These are phyloP conservation scores for Hermaeophaga mercurialis DNA, from an alignment of 2,888 invertebrate species.

Conservation along the genomic window DNA sequence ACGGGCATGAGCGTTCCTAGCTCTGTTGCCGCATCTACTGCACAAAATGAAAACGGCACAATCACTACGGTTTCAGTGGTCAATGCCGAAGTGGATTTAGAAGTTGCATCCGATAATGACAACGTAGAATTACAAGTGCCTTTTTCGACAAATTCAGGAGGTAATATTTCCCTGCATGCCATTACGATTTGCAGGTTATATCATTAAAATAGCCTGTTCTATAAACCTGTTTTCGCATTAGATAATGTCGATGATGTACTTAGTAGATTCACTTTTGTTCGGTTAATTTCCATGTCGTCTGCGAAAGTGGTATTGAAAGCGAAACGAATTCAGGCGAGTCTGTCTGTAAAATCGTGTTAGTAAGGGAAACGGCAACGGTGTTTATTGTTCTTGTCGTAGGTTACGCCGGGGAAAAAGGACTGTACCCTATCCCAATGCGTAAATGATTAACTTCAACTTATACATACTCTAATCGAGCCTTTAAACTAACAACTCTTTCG, in stretches of 20 bases:
- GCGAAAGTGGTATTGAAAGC: slow-evolving; percentile 43
- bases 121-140: slow-evolving; percentile 68
- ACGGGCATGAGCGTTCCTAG: slow-evolving; percentile 71
- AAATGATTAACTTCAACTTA: slow-evolving; percentile 2
- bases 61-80: slow-evolving; percentile 50
- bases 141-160: slow-evolving; percentile 65
- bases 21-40: slow-evolving; percentile 69
- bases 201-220: slow-evolving; percentile 29
- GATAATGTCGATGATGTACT: slow-evolving; percentile 32
- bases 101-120: slow-evolving; percentile 62
- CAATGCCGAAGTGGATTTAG: slow-evolving; percentile 59
- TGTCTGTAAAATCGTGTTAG: slow-evolving; percentile 30
- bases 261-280: slow-evolving; percentile 45
- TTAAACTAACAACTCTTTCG: background rate
- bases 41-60: slow-evolving; percentile 56
- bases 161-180: slow-evolving; percentile 56
- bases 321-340: slow-evolving; percentile 30
- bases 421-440: slow-evolving; percentile 44
- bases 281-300: slow-evolving; percentile 29
- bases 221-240: slow-evolving; percentile 36
- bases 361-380: slow-evolving; percentile 41
- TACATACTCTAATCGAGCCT: background rate
- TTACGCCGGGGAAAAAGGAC: slow-evolving; percentile 45
- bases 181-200: slow-evolving; percentile 48
- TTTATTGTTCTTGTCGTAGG: slow-evolving; percentile 51